A percentile compares a stretch with the other conserved stretches of the same genome.
Conservation (phyloP, 23 tunicate species). For the Halocynthia roretzi region DNA sequence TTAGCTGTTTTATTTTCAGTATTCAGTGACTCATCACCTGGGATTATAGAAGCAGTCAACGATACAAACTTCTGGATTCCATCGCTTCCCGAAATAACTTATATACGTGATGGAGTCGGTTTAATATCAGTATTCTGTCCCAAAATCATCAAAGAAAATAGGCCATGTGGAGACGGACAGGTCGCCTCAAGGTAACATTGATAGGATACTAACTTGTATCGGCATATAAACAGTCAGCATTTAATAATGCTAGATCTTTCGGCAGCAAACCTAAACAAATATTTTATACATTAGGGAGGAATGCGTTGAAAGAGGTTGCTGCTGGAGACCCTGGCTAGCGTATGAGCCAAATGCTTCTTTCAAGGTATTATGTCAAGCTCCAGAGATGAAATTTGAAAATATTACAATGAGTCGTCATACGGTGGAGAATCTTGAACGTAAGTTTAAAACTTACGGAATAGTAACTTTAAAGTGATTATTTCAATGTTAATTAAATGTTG, state of each 20-base stretch:
- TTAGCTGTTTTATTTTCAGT: too few relatives aligned
- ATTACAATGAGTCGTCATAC: too few relatives aligned
- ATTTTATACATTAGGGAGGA: not conserved
- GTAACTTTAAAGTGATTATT: too few relatives aligned
- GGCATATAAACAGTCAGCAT: not conserved
- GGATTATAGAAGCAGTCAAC: not conserved
- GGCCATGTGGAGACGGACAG: not conserved
- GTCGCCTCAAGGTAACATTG: not conserved
- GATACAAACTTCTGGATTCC: conserved; percentile 4
- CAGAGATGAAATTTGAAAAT: not conserved
- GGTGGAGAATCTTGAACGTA: too few relatives aligned
- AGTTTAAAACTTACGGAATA: too few relatives aligned
- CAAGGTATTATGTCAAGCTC: not conserved
- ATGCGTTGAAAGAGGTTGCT: conserved; percentile 6
- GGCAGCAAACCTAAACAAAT: too few relatives aligned
- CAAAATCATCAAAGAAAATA: not conserved
- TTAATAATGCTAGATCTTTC: not conserved
- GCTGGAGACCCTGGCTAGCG: conserved; percentile 9
- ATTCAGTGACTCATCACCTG: too few relatives aligned
- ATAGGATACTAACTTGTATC: too few relatives aligned
- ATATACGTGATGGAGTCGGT: not conserved
- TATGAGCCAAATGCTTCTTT: not conserved
- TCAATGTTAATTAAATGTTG: too few relatives aligned
- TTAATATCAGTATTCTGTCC: conserved; percentile 5
- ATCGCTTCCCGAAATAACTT: conserved; percentile 8